phyloP scores from a whole-genome alignment of 2,888 invertebrate species.

The Rhamnusium bicolor region DNA sequence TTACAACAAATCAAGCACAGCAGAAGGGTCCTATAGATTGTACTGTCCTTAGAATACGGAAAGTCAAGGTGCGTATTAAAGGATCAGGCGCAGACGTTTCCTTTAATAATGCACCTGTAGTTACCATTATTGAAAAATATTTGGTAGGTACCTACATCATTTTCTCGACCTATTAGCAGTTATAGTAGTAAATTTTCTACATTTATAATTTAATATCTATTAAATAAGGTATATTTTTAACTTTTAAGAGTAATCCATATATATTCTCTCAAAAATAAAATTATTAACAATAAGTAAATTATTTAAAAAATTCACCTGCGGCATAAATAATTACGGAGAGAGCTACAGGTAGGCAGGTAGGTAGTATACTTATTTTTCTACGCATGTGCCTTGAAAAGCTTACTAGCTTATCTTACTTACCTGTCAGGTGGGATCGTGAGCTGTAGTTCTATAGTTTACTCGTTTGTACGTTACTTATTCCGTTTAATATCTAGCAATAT shows the following conservation, averaged over 20 bases:
- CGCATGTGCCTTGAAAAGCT: conserved; percentile 57
- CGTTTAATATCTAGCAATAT: conserved; percentile 29
- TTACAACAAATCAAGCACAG: no score
- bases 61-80: no score
- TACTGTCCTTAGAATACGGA: no score
- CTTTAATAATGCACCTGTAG: no score
- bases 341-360: conserved; percentile 31
- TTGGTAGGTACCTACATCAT: no score
- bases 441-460: conserved; percentile 45
- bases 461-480: conserved; percentile 38
- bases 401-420: conserved; percentile 54
- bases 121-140: no score
- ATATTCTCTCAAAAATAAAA: neutral
- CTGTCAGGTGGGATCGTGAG: conserved; percentile 56
- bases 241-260: neutral
- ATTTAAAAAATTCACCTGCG: conserved; percentile 28
- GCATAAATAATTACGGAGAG: conserved; percentile 39
- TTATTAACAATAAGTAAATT: conserved; percentile 9
- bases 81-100: no score
- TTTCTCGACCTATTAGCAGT: no score
- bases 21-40: no score
- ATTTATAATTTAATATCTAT: no score
- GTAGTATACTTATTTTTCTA: conserved; percentile 47
- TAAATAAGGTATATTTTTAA: neutral
- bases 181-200: no score